phyloP scores from a whole-genome alignment of 2,113 vertebrate species.

The Excalfactoria chinensis region DNA sequence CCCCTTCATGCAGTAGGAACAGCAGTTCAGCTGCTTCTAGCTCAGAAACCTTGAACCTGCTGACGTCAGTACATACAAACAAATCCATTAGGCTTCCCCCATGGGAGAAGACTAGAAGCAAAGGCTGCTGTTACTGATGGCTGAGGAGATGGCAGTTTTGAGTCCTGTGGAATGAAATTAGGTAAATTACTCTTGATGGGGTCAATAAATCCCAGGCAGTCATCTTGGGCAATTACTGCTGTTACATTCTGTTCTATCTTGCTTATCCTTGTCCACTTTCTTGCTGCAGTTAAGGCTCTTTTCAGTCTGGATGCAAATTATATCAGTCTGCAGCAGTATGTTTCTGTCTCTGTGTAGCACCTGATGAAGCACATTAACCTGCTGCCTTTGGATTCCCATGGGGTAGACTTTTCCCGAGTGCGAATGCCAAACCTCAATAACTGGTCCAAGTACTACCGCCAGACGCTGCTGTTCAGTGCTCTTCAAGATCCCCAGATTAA shows the following conservation, averaged over 20 bases:
- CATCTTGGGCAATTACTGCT: not conserved
- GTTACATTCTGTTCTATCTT: not conserved
- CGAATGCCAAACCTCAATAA: conserved; percentile 93
- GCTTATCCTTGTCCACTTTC: not conserved
- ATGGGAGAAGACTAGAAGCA: not conserved
- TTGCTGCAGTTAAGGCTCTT: not conserved
- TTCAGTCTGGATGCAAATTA: not conserved
- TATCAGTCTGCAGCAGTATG: not conserved
- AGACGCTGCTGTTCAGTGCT: conserved; percentile 91
- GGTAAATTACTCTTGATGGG: not conserved
- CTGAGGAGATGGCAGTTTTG: not conserved
- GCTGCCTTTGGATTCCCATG: conserved; percentile 91
- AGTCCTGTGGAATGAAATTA: not conserved
- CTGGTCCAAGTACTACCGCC: conserved; percentile 90
- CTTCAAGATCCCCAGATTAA: conserved; percentile 93
- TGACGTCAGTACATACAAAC: not conserved
- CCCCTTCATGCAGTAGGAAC: not conserved
- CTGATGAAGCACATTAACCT: conserved; percentile 92
- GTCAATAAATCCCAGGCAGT: not conserved
- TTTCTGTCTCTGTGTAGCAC: conserved; percentile 78
- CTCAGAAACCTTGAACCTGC: not conserved
- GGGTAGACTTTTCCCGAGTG: conserved; percentile 95
- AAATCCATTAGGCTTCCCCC: not conserved
- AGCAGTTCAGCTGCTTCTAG: not conserved
- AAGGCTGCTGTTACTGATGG: not conserved